Percentiles rank a stretch among this genome's conserved stretches.
phyloP scores from a whole-genome alignment of 2,888 invertebrate species.

The Stratiomys singularior region DNA sequence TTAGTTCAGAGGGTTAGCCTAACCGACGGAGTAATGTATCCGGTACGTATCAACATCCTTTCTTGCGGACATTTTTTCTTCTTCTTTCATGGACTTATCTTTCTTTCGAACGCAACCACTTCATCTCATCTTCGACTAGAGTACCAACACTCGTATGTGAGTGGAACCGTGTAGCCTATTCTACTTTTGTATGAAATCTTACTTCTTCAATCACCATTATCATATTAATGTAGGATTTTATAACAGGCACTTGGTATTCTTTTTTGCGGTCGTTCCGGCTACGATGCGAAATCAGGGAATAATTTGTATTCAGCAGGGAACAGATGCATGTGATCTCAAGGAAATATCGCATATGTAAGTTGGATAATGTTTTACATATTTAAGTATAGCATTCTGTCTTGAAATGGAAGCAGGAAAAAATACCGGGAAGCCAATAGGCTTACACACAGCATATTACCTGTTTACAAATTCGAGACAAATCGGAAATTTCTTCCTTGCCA shows the following conservation, averaged over 20 bases:
- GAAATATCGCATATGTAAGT: slow-evolving; percentile 1
- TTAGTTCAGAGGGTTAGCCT: no score
- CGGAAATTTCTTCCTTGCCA: slow-evolving; percentile 7
- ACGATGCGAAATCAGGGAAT: slow-evolving; percentile 1
- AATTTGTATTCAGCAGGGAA: slow-evolving; percentile 17
- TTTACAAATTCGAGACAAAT: slow-evolving; percentile 22
- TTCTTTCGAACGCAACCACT: no score
- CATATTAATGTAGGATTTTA: slow-evolving; percentile 20
- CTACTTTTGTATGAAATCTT: neutral
- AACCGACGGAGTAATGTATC: no score
- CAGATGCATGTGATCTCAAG: slow-evolving; percentile 4
- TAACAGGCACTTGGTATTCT: slow-evolving; percentile 8
- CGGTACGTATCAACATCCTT: no score
- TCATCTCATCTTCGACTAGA: no score
- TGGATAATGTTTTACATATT: slow-evolving; percentile 14
- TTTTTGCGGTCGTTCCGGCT: neutral
- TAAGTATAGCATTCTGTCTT: neutral
- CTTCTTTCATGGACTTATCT: no score
- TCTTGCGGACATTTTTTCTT: no score
- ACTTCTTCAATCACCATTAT: slow-evolving; percentile 28
- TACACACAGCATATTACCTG: slow-evolving; percentile 19
- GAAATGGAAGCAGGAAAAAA: neutral
- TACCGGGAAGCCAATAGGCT: slow-evolving; percentile 5
- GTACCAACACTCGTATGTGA: no score
- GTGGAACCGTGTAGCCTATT: no score